Conservation (phyloP, 2,797 vertebrate species). For the Picus viridis region DNA sequence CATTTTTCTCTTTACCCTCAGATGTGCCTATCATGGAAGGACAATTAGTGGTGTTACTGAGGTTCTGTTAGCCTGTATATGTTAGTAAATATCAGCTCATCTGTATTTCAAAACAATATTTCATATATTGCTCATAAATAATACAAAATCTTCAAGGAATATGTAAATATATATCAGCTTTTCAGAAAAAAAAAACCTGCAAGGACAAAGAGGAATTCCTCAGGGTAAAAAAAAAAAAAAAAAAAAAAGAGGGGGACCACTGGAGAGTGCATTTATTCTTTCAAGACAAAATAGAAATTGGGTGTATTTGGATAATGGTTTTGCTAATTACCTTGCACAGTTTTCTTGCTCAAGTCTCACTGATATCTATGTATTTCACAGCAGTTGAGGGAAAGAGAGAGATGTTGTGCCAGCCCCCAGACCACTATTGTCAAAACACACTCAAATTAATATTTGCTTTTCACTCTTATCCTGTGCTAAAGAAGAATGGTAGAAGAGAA, state of each 20-base stretch:
- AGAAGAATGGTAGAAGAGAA: background rate
- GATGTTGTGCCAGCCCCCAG: background rate
- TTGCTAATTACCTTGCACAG: background rate
- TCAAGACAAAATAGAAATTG: background rate
- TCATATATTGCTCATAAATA: background rate
- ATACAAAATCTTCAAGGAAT: background rate
- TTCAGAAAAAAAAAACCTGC: no score
- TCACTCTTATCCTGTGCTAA: background rate
- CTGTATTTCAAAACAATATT: background rate
- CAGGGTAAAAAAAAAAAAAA: no score
- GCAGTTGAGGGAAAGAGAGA: background rate
- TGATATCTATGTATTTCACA: background rate
- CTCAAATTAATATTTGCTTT: background rate
- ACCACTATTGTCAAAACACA: background rate
- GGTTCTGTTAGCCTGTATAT: background rate
- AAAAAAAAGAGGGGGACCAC: fast-evolving
- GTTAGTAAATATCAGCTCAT: background rate
- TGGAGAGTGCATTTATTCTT: background rate
- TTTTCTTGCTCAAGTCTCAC: background rate
- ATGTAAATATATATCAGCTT: background rate
- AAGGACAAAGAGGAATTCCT: background rate
- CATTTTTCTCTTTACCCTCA: background rate
- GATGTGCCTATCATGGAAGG: background rate
- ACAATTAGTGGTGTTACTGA: background rate
- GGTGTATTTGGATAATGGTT: background rate